Evolutionary conservation across 2,797 vertebrate genomes (phyloP).

Genomic region (Spheniscus humboldti): DNA sequence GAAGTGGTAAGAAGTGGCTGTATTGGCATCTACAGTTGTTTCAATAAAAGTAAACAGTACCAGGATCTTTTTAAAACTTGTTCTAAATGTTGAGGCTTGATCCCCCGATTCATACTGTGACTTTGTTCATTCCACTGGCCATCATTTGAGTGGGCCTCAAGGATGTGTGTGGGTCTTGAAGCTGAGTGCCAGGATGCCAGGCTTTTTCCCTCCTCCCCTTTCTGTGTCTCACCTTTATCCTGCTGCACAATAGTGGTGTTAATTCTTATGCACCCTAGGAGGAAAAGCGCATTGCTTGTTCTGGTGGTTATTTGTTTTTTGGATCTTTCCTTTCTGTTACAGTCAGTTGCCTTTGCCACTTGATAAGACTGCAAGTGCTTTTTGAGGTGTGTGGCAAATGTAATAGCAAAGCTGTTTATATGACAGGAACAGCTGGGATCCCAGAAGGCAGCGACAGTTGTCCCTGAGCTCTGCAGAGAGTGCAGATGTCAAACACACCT

Average conservation of each 20-base stretch:
- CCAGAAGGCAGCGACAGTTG: slow-evolving; percentile 81
- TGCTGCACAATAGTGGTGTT: neutral
- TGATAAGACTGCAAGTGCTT: neutral
- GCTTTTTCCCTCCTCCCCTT: neutral
- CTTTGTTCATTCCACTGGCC: neutral
- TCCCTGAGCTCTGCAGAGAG: slow-evolving; percentile 86
- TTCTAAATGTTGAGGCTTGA: neutral
- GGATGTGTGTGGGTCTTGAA: neutral
- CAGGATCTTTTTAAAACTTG: neutral
- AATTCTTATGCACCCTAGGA: neutral
- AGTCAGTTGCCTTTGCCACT: neutral
- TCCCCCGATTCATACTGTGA: neutral
- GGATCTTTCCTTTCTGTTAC: neutral
- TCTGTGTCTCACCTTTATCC: neutral
- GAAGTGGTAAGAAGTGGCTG: slow-evolving; percentile 80
- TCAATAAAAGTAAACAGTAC: neutral
- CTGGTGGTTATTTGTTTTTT: neutral
- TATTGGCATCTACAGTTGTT: neutral
- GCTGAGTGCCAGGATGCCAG: neutral
- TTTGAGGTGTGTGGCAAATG: neutral
- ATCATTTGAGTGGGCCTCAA: neutral
- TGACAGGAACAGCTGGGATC: slow-evolving; percentile 84
- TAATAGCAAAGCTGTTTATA: neutral
- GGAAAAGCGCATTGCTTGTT: neutral
- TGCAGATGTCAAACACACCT: slow-evolving; percentile 77